These are phyloP conservation scores for Irena cyanogastra DNA, from an alignment of 2,113 vertebrate genomes.

Conservation along the genomic window DNA sequence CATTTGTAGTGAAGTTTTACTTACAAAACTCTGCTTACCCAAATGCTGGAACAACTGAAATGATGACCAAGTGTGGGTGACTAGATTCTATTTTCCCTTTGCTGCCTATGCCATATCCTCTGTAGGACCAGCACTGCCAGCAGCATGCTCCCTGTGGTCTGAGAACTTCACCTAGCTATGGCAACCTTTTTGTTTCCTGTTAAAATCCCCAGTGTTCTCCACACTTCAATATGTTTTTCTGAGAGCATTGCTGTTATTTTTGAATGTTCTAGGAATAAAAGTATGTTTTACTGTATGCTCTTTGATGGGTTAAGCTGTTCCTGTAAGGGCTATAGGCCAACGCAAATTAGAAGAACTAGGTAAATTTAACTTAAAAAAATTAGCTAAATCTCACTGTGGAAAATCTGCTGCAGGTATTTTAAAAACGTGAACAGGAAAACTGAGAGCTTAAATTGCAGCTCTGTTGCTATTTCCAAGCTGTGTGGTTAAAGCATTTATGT, in stretches of 20 bases:
- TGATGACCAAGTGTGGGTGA: not conserved
- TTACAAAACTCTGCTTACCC: not conserved
- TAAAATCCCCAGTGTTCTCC: not conserved
- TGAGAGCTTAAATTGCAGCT: not conserved
- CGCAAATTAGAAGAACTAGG: not conserved
- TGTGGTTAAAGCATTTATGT: not conserved
- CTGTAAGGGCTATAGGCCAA: not conserved
- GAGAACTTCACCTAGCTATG: not conserved
- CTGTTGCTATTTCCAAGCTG: not conserved
- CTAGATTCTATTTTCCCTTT: accelerated
- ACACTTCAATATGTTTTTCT: accelerated
- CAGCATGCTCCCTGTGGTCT: not conserved
- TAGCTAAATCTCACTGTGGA: not conserved
- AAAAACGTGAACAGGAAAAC: not conserved
- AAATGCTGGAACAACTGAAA: not conserved
- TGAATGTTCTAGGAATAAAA: not conserved
- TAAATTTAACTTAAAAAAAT: not conserved
- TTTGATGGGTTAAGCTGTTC: not conserved
- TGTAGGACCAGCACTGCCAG: not conserved
- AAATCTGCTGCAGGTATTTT: not conserved
- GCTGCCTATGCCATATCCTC: not conserved
- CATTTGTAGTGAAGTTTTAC: not conserved
- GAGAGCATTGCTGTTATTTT: not conserved
- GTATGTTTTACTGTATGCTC: not conserved
- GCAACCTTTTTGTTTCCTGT: not conserved